Conservation (phyloP, 2,888 invertebrate genomes). For the Dromius quadrimaculatus region DNA sequence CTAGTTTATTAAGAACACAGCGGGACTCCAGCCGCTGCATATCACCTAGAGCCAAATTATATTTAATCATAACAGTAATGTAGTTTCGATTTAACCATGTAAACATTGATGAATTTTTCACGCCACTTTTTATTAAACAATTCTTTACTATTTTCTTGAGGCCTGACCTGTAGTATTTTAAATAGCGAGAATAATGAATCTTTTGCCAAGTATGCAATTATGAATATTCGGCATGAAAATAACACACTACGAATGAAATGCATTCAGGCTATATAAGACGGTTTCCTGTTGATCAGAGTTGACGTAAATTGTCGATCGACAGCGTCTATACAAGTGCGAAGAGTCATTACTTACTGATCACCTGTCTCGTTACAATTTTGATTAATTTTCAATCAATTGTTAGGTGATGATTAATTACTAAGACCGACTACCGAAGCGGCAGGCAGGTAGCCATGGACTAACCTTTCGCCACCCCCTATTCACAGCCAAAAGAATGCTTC, state of each 20-base stretch:
- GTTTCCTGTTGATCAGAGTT: constrained; percentile 29
- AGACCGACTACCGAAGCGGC: constrained; percentile 28
- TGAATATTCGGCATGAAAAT: constrained; percentile 19
- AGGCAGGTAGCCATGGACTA: constrained; percentile 56
- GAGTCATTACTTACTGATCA: constrained; percentile 63
- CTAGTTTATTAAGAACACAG: constrained; percentile 66
- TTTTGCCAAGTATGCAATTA: constrained; percentile 3
- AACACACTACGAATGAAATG: constrained; percentile 19
- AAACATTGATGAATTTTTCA: constrained; percentile 59
- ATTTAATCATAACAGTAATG: constrained; percentile 65
- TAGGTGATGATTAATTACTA: constrained; percentile 65
- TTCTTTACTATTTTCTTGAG: background rate
- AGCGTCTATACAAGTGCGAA: constrained; percentile 35
- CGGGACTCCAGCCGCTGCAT: constrained; percentile 62
- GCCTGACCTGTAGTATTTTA: background rate
- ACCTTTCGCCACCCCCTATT: constrained; percentile 53
- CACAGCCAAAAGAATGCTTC: constrained; percentile 28
- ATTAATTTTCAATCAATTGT: constrained; percentile 68
- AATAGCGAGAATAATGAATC: background rate
- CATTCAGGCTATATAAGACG: constrained; percentile 12
- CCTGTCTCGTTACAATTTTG: constrained; percentile 68
- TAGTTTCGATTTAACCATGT: constrained; percentile 64
- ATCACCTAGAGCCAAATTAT: constrained; percentile 65
- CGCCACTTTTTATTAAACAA: constrained; percentile 40
- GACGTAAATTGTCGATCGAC: constrained; percentile 32